These are phyloP conservation scores for Scarus forsteni DNA, from an alignment of 2,797 vertebrate species.

Conservation along the genomic window DNA sequence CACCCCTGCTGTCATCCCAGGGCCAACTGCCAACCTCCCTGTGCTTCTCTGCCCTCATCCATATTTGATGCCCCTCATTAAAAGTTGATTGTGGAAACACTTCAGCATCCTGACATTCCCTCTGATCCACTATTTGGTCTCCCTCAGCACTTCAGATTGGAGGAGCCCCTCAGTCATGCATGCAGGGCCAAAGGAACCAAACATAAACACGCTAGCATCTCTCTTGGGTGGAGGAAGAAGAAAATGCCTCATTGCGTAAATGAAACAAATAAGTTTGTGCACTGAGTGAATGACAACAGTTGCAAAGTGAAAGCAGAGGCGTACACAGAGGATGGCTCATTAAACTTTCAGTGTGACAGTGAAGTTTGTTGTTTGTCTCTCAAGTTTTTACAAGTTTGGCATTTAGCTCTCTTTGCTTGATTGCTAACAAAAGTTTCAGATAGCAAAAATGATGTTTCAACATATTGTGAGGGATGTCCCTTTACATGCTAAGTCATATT, in stretches of 20 bases:
- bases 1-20: slow-evolving; percentile 50
- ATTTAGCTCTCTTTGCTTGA: not conserved
- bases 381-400: not conserved
- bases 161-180: slow-evolving; percentile 33
- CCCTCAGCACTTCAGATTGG: slow-evolving; percentile 46
- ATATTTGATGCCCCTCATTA: slow-evolving; percentile 80
- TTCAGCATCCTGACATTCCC: slow-evolving; percentile 62
- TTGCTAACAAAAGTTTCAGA: not conserved
- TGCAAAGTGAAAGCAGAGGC: slow-evolving; percentile 29
- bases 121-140: slow-evolving; percentile 64
- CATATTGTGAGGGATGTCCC: too few species aligned
- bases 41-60: slow-evolving; percentile 68
- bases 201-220: slow-evolving; percentile 12
- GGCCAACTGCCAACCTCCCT: slow-evolving; percentile 60
- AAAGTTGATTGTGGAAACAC: slow-evolving; percentile 74
- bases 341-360: slow-evolving; percentile 40
- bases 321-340: slow-evolving; percentile 43
- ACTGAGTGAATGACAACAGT: slow-evolving; percentile 28
- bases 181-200: slow-evolving; percentile 10
- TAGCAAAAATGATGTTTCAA: not conserved
- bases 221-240: not conserved
- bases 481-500: too few species aligned
- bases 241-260: slow-evolving; percentile 6
- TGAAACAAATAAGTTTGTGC: slow-evolving; percentile 17
- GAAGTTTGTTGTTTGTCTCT: slow-evolving; percentile 29